Conservation (phyloP, 2,888 invertebrate species). For the Macropis europaea region DNA sequence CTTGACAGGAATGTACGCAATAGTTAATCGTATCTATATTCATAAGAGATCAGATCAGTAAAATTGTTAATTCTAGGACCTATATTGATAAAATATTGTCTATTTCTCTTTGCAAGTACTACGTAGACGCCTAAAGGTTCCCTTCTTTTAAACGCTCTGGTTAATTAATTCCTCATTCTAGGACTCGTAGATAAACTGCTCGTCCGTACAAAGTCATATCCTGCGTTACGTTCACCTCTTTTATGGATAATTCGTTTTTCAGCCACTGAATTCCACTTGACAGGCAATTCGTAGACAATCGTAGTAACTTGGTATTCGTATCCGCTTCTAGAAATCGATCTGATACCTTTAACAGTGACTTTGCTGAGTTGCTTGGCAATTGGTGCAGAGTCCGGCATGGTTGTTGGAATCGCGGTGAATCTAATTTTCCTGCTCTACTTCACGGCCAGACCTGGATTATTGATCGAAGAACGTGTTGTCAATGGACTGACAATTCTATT, state of each 20-base stretch:
- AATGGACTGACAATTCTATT: slow-evolving; percentile 75
- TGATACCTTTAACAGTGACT: slow-evolving; percentile 86
- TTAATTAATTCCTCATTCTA: too few species aligned
- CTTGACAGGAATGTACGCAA: too few species aligned
- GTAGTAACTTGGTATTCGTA: slow-evolving; percentile 18
- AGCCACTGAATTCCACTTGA: neutral
- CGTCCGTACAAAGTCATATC: too few species aligned
- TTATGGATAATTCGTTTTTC: neutral
- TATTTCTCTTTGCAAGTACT: too few species aligned
- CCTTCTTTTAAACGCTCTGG: too few species aligned
- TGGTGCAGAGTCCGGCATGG: slow-evolving; percentile 85
- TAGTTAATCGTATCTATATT: too few species aligned
- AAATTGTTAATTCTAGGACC: too few species aligned
- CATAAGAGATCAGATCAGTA: too few species aligned
- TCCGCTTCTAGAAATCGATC: slow-evolving; percentile 83
- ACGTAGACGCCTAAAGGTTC: too few species aligned
- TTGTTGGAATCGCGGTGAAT: slow-evolving; percentile 85
- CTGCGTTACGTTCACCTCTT: too few species aligned
- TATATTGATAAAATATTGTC: too few species aligned
- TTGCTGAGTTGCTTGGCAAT: slow-evolving; percentile 85
- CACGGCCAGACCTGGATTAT: slow-evolving; percentile 84
- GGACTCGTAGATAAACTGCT: too few species aligned
- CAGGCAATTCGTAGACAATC: neutral
- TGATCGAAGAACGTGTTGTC: slow-evolving; percentile 82
- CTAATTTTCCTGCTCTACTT: slow-evolving; percentile 84